These are phyloP conservation scores for Vandiemenella viatica DNA, from an alignment of 2,888 invertebrate genomes.

Conservation along the genomic window DNA sequence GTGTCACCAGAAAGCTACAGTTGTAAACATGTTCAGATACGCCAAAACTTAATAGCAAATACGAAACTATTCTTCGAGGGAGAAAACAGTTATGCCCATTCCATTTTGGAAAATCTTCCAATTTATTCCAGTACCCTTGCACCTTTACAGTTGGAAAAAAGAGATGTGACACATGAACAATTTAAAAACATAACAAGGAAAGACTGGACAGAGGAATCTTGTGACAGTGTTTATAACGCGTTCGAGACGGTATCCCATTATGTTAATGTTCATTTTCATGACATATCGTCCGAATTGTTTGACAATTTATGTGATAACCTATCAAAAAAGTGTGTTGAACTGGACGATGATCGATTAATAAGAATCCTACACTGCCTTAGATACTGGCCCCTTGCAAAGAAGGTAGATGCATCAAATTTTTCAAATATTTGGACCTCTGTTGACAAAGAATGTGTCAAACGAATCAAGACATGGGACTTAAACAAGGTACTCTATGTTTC, in stretches of 20 bases:
- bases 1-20: too few relatives aligned
- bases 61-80: background rate
- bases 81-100: conserved; percentile 10
- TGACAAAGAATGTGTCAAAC: conserved; percentile 44
- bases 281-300: conserved; percentile 4
- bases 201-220: conserved; percentile 6
- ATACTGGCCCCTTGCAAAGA: conserved; percentile 36
- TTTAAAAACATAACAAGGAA: background rate
- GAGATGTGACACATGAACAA: background rate
- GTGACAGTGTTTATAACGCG: conserved; percentile 1
- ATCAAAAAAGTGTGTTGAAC: conserved; percentile 36
- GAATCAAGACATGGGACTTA: conserved; percentile 34
- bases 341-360: conserved; percentile 41
- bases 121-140: conserved; percentile 3
- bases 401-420: conserved; percentile 40
- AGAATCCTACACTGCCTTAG: conserved; percentile 35
- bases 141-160: background rate
- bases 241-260: conserved; percentile 7
- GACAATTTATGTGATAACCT: conserved; percentile 10
- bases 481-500: conserved; percentile 40
- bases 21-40: too few relatives aligned
- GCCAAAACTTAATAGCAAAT: too few relatives aligned
- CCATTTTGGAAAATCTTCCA: conserved; percentile 6
- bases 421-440: conserved; percentile 49
- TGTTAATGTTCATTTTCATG: background rate